A percentile compares a stretch with the other conserved stretches of the same genome.
Evolutionary conservation across 2,797 vertebrate genomes (phyloP).

Genomic region (Stomatorhinus walkeri): DNA sequence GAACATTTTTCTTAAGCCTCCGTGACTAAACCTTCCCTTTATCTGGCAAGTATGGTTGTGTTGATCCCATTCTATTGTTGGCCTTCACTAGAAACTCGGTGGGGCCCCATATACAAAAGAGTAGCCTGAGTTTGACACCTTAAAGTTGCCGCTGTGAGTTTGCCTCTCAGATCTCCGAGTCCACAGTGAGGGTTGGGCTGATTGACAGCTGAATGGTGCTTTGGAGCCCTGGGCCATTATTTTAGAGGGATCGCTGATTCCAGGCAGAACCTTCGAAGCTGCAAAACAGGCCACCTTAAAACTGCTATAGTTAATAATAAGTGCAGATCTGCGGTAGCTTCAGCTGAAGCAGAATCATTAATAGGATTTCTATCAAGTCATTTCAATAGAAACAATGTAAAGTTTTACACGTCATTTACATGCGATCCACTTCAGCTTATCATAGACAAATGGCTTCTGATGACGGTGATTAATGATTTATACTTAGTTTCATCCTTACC

Average conservation of each 20-base stretch:
- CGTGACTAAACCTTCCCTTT: conserved; percentile 14
- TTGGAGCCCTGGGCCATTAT: not conserved
- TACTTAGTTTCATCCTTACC: not conserved
- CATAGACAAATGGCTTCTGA: not conserved
- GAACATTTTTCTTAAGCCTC: conserved; percentile 7
- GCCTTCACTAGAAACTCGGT: not conserved
- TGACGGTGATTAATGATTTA: not conserved
- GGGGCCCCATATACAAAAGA: not conserved
- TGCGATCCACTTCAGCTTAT: not conserved
- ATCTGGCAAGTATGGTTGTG: not conserved
- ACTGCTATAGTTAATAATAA: not conserved
- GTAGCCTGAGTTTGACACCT: not conserved
- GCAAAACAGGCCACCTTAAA: no score
- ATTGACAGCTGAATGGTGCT: not conserved
- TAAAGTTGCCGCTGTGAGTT: not conserved
- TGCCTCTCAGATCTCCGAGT: not conserved
- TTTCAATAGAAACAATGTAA: not conserved
- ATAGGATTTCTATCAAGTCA: not conserved
- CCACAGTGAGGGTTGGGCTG: not conserved
- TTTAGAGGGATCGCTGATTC: not conserved
- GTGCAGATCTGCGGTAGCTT: no score
- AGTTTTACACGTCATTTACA: not conserved
- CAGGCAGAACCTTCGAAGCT: not conserved
- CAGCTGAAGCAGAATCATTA: not conserved
- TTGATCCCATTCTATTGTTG: conserved; percentile 6